Conservation (phyloP, 2,888 invertebrate genomes). For the Lithophane ornitopus region DNA sequence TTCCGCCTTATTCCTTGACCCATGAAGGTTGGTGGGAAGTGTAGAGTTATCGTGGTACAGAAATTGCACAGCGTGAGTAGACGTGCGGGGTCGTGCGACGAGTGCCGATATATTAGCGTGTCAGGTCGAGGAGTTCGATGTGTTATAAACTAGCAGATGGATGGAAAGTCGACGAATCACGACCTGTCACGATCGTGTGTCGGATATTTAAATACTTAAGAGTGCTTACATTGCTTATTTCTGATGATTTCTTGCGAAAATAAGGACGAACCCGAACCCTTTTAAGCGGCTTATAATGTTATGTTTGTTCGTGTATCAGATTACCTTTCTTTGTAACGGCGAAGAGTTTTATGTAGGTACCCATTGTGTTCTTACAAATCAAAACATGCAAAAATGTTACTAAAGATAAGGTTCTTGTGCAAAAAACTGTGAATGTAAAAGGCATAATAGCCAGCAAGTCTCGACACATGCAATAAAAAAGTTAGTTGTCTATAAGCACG, state of each 20-base stretch:
- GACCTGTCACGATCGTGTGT: conserved; percentile 21
- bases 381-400: neutral
- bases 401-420: neutral
- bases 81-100: conserved; percentile 70
- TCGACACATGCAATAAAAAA: conserved; percentile 5
- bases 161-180: conserved; percentile 46
- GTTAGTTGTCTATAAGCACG: conserved; percentile 10
- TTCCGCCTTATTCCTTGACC: conserved; percentile 4
- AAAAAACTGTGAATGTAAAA: neutral
- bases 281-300: conserved; percentile 34
- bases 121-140: conserved; percentile 53
- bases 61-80: conserved; percentile 65
- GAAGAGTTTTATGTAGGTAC: neutral
- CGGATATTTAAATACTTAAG: conserved; percentile 32
- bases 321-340: conserved; percentile 3
- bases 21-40: conserved; percentile 30
- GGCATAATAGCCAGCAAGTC: neutral
- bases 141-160: conserved; percentile 56
- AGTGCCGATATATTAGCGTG: conserved; percentile 65
- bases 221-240: conserved; percentile 15
- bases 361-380: neutral
- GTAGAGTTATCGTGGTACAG: conserved; percentile 31
- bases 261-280: conserved; percentile 13
- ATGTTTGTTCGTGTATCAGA: neutral
- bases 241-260: conserved; percentile 26